Evolutionary conservation across 2,888 invertebrate species (phyloP).

Genomic region (Xylota segnis): DNA sequence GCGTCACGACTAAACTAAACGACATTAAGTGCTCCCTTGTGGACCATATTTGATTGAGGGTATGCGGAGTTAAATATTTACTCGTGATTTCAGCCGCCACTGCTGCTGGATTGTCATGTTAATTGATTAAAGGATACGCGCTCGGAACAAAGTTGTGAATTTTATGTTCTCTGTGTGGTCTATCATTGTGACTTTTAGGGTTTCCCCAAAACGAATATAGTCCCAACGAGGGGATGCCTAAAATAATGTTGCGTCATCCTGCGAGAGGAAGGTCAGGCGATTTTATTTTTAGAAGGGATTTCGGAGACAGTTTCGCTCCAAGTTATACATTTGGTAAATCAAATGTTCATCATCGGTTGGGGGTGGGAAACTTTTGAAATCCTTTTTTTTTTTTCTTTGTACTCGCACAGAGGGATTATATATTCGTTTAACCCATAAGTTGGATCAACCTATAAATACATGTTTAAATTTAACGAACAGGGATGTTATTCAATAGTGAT

Average conservation of each 20-base stretch:
- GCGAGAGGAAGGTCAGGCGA: background rate
- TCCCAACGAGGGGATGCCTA: background rate
- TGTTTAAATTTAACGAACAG: background rate
- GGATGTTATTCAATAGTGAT: too few relatives aligned
- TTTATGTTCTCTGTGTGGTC: background rate
- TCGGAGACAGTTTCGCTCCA: background rate
- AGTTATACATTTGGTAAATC: background rate
- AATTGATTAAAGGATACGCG: slow-evolving; percentile 42
- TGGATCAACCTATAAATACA: background rate
- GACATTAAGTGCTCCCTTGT: slow-evolving; percentile 49
- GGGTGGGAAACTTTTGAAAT: background rate
- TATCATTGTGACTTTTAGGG: slow-evolving; percentile 1
- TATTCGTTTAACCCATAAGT: background rate
- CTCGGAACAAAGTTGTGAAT: background rate
- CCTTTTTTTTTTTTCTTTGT: too few relatives aligned
- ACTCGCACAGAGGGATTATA: too few relatives aligned
- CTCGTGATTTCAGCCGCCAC: slow-evolving; percentile 20
- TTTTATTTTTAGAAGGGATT: slow-evolving; percentile 34
- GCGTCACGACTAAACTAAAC: slow-evolving; percentile 33
- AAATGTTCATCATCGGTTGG: background rate
- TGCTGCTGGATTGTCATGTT: slow-evolving; percentile 3
- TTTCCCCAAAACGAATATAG: background rate
- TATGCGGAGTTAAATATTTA: slow-evolving; percentile 38
- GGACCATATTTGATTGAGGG: slow-evolving; percentile 17
- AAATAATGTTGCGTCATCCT: slow-evolving; percentile 9